Base-by-base conservation (phyloP, 2,888 invertebrate genomes). In the Allophyes oxyacanthae region DNA sequence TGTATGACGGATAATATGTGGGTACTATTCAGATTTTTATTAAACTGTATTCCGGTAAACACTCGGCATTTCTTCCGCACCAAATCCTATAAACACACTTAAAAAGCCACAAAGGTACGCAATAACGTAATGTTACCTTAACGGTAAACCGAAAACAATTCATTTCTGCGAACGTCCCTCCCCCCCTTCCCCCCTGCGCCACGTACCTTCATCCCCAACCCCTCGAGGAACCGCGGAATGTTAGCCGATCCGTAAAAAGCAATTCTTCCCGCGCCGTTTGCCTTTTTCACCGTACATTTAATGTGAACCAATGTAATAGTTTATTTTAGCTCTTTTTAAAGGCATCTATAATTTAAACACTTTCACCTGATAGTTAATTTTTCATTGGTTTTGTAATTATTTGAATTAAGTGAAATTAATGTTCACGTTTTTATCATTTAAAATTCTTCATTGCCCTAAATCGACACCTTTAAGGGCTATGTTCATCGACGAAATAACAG, bases 171-270 rank as follows among this genome's bases (percentile, higher is more conserved):
- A 72, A 75, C 72, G 54, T 51, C 77, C 65, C 71, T 57, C 57
- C 54, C 61, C 67, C 58, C 64, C 64, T 51, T 8, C 7, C 36
- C 57, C 58, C 48, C 53, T 30, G 52, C 75, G 74, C 72, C 81
- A 72, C 81, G 78, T 80, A 66, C 75, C 78, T 72, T 65, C 64
- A 36, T 67, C 62, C 71, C 72, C 72, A 56, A 45, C 62, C 70
- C 78, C 78, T 72, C 72, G 66, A 86, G 82, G 76, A 84, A 81
- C 83, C 83, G 82, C 80, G 89, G 86, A 85, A 87, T 87, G 90
- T 78, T 87, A 89, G 87, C 78, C 87, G 90, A 91, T 90, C 90
- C 91, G 90, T 91, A 89, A 92, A 91, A 90, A 89, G 89, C 90
- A 89, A 91, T 92, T 91, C 89, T 88, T 88, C 86, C 81, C 90